Evolutionary conservation across 1,140 invertebrate genomes (phyloP), one percentile per base, ranked within the genome.

Genomic region (Drosophila tsacasi): DNA sequence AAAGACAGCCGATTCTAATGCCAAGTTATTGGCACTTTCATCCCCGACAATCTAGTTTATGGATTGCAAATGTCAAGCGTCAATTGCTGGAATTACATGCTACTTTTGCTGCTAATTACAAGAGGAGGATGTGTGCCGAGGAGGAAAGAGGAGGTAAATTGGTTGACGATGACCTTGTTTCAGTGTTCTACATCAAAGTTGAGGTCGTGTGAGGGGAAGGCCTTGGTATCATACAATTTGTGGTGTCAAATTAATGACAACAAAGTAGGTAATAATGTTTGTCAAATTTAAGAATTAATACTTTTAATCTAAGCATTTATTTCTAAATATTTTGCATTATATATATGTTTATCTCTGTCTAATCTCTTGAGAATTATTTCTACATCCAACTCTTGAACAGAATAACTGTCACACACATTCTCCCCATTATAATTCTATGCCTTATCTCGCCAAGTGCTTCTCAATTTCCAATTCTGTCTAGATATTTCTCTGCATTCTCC

Each of bases 11-110:
- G 58, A 83, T 83, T 83, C 75, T 75, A 61, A 76, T 66, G 64
- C 37, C 58, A 62, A 49, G 40, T 83, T 76, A 83, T 83, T 83
- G 74, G 52, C 65, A 71, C 76, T 83, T 79, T 83, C 42, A 75
- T 39, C 54, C 37, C 13, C 5, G 35, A 32, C 47, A 71, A 57
- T 67, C 67, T 71, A 54, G 67, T 71, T 71, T 71, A 67, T 46
- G 67, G 37, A 52, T 27, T 49, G 66, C 63, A 67, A 71, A 71
- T 50, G 60, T 49, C 60, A 65, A 65, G 21, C 37, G 46, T 6
- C 61, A 69, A 35, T 69, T 66, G 21, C 37, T 27, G 27, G 12
- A 69, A 66, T 69, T 42, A 27, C 62, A 27, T n/a, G 37, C 49
- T 21, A 21, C 13, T 21, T 42, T n/a, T 50, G 17, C 25, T 1